Conservation (phyloP, 1,140 invertebrate species). For the Cotesia typhae region DNA sequence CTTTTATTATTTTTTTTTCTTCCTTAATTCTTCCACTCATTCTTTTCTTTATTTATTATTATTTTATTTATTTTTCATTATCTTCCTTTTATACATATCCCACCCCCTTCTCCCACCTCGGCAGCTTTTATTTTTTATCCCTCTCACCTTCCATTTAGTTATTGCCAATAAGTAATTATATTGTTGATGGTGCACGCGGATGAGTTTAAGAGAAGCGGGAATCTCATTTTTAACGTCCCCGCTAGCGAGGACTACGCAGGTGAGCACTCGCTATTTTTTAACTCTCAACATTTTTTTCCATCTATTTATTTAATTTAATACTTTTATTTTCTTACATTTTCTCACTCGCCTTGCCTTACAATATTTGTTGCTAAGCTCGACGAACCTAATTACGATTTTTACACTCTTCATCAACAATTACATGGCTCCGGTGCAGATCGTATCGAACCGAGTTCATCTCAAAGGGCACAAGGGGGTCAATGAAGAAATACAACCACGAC, state of each 20-base stretch:
- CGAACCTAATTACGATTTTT: conserved; percentile 45
- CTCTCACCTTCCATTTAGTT: conserved; percentile 52
- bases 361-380: conserved; percentile 12
- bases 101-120: conserved; percentile 27
- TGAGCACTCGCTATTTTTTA: conserved; percentile 17
- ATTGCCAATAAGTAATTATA: conserved; percentile 56
- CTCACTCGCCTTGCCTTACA: not conserved
- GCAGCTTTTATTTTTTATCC: conserved; percentile 34
- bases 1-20: conserved; percentile 13
- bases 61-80: no score
- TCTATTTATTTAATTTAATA: conserved; percentile 35
- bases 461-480: conserved; percentile 36
- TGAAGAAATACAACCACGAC: conserved; percentile 38
- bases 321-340: conserved; percentile 30
- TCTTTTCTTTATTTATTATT: conserved; percentile 14
- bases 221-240: conserved; percentile 41
- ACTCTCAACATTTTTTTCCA: conserved; percentile 9
- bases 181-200: conserved; percentile 39
- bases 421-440: conserved; percentile 37
- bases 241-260: conserved; percentile 33
- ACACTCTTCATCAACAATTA: conserved; percentile 44
- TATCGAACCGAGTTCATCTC: conserved; percentile 32
- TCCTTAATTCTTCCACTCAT: conserved; percentile 18
- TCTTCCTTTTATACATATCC: no score
- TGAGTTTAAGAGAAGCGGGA: conserved; percentile 9